Evolutionary conservation across 2,113 vertebrate species (phyloP).

Genomic region (Opisthocomus hoazin): DNA sequence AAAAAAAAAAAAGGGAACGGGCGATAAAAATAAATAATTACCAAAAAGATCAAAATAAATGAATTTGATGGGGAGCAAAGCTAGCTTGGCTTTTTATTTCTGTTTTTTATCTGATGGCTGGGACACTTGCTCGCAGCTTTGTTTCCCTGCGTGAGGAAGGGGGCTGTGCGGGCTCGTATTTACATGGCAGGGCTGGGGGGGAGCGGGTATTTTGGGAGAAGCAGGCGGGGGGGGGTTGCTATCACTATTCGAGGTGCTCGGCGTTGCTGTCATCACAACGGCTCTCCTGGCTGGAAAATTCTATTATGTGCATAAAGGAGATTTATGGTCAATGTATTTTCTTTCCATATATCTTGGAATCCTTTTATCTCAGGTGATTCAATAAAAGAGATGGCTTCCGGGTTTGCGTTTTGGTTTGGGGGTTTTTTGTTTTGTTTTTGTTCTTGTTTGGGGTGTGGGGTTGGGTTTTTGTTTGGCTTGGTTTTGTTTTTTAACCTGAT

Average conservation of each 20-base stretch:
- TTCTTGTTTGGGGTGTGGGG: background rate
- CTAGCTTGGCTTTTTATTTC: too few species aligned
- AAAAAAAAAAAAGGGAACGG: too few species aligned
- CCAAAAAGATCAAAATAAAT: too few species aligned
- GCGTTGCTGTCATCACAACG: constrained; percentile 39
- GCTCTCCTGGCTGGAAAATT: constrained; percentile 57
- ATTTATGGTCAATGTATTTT: constrained; percentile 49
- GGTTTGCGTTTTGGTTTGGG: background rate
- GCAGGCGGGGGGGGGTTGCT: background rate
- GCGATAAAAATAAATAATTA: background rate
- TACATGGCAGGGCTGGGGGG: background rate
- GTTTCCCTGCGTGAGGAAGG: constrained; percentile 6
- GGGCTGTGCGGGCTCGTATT: constrained; percentile 12
- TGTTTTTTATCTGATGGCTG: background rate
- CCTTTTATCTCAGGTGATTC: constrained; percentile 36
- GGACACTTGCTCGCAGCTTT: constrained; percentile 54
- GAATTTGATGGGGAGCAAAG: background rate
- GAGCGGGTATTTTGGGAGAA: constrained; percentile 47
- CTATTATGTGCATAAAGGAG: constrained; percentile 46
- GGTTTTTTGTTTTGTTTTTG: background rate
- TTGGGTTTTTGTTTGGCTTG: background rate
- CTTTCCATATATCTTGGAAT: constrained; percentile 33
- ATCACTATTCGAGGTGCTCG: background rate
- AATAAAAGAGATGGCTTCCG: constrained; percentile 55
- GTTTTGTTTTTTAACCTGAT: background rate